Evolutionary conservation across 2,888 invertebrate genomes (phyloP), one percentile per base, ranked within the genome.

Genomic region (Pheosia gnoma): DNA sequence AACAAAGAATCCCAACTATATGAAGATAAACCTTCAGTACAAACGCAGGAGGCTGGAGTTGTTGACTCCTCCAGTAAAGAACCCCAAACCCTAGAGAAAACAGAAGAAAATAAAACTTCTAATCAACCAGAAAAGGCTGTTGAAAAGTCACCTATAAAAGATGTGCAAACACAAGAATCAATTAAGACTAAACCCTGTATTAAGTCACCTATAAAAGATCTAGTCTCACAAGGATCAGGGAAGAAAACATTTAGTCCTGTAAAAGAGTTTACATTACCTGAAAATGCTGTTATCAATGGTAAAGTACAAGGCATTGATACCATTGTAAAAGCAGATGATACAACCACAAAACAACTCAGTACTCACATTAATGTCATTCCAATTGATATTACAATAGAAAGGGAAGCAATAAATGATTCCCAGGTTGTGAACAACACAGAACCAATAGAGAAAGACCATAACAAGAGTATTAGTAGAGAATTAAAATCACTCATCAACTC

Each of bases 401-500:
- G 69, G 57, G 88, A 89, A 59, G 76, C 76, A 39, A 84, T 84
- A 43, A 85, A 85, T 80, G 88, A 90, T 59, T 88, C 89, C 11
- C 87, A 87, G 56, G 38, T 68, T 53, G 87, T 86, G 63, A 76
- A 72, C 56, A 77, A 71, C 53, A 75, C 83, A 62, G 91, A 91
- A 39, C 51, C 68, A 36, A 78, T 83, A 60, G 93, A 93, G 65
- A 90, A 86, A 67, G 92, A 89, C 51, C 90, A 88, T 45, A 90
- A 85, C 63, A 90, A 86, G 68, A 87, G 90, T 69, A 91, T 94
- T 59, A 91, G 93, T 63, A 90, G 95, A 66, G 96, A 96, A 81
- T 86, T 96, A 62, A 92, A 95, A 72, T 95, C 95, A 2, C 85
- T 96, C 38, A 94, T 96, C 68, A 95, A 95, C 43, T 94, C 96